Percentiles rank a stretch among this genome's conserved stretches.
Conservation (phyloP, 2,888 invertebrate species). For the Syritta pipiens region DNA sequence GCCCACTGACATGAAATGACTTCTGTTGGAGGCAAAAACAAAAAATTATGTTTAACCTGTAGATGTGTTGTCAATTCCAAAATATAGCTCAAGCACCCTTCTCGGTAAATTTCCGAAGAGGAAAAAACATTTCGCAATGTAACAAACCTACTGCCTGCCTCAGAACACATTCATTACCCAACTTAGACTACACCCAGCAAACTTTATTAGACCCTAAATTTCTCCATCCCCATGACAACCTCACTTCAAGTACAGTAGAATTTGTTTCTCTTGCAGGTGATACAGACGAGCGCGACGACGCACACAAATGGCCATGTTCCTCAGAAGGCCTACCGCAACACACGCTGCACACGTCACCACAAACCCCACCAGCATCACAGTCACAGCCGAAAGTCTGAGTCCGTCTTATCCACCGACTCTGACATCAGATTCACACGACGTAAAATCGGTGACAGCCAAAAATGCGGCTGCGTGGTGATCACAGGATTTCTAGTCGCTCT, state of each 20-base stretch:
- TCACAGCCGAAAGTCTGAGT: slow-evolving; percentile 82
- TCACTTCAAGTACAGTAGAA: slow-evolving; percentile 39
- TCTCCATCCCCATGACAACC: background rate
- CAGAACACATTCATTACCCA: too few relatives aligned
- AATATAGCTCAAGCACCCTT: too few relatives aligned
- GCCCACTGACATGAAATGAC: too few relatives aligned
- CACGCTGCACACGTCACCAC: slow-evolving; percentile 77
- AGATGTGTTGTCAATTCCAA: too few relatives aligned
- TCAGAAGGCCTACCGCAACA: slow-evolving; percentile 77
- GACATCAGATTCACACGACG: slow-evolving; percentile 93
- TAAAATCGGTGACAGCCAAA: slow-evolving; percentile 90
- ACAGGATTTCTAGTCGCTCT: slow-evolving; percentile 90
- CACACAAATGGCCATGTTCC: slow-evolving; percentile 70
- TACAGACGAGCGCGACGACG: slow-evolving; percentile 70
- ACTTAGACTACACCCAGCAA: too few relatives aligned
- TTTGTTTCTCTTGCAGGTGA: slow-evolving; percentile 67
- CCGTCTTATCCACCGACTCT: slow-evolving; percentile 91
- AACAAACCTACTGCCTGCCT: too few relatives aligned
- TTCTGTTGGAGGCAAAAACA: too few relatives aligned
- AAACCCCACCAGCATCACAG: slow-evolving; percentile 74
- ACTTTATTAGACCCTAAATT: too few relatives aligned
- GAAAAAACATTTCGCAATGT: too few relatives aligned
- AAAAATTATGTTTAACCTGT: too few relatives aligned
- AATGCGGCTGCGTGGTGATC: slow-evolving; percentile 92
- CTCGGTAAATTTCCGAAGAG: too few relatives aligned